Evolutionary conservation across 2,888 invertebrate species (phyloP), one percentile per base, ranked within the genome.

Genomic region (Clanis bilineata): DNA sequence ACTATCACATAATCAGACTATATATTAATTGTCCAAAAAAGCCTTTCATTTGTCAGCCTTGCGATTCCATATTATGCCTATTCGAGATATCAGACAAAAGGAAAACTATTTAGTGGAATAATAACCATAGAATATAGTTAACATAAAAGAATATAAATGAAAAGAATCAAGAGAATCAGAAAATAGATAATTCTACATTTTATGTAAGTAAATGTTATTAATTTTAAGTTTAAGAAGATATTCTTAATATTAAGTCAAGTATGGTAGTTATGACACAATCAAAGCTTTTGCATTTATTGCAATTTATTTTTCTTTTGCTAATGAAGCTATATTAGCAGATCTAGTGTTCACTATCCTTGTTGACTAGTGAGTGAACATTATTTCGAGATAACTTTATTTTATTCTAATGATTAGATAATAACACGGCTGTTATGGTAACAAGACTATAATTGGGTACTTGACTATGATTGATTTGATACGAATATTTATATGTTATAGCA

Each of bases 1-100:
- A 62, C 67, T 78, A 79, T 79, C 79, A 80, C 79, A 77, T 76
- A 65, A 71, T 79, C 80, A 78, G 80, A 76, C 79, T 76, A 74
- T 63, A 68, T 59, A 70, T 69, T 68, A n/a, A n/a, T n/a, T 64
- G 15, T 51, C 10, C 28, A 10, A 51, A 51, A 32, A 18, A 10
- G n/a, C 32, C 10, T 32, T 51, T 51, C 32, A 15, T 28, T 18
- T 51, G 28, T 51, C 51, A 51, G 51, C 47, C 47, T 51, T 51
- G 15, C 47, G 15, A 51, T 28, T 51, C 18, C 32, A 21, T 15
- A 47, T 15, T 28, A 47, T 15, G 15, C 15, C 7, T 51, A 51
- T 51, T 51, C 32, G 51, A 51, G 51, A n/a, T n/a, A n/a, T n/a
- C n/a, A n/a, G n/a, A 51, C 28, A 9, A 10, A 18, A 51, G 28